These are phyloP conservation scores for Labia minor DNA, from an alignment of 2,888 invertebrate species.

Conservation along the genomic window DNA sequence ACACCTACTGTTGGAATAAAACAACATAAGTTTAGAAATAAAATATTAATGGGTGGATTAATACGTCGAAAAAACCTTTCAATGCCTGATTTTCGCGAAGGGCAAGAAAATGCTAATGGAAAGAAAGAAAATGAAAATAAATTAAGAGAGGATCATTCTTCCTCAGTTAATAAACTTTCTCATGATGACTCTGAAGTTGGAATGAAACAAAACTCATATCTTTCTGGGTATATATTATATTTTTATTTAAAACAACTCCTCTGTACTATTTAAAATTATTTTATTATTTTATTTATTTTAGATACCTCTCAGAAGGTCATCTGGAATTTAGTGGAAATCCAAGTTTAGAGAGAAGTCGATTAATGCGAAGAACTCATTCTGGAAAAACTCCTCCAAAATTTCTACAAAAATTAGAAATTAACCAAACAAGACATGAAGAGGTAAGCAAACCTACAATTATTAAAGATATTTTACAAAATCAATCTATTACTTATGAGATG, in stretches of 20 bases:
- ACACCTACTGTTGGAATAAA: constrained; percentile 53
- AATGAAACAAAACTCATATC: constrained; percentile 35
- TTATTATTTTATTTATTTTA: constrained; percentile 37
- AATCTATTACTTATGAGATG: too few species aligned
- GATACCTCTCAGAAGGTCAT: constrained; percentile 79
- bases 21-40: constrained; percentile 79
- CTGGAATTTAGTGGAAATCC: constrained; percentile 62
- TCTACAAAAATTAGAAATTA: too few species aligned
- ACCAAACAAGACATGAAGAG: too few species aligned
- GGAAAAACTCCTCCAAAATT: constrained; percentile 69
- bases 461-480: too few species aligned
- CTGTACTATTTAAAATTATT: too few species aligned
- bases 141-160: constrained; percentile 25
- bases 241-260: too few species aligned
- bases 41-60: constrained; percentile 78
- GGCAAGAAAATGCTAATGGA: constrained; percentile 37
- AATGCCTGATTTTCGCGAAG: constrained; percentile 83
- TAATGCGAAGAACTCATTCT: constrained; percentile 83
- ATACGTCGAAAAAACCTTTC: constrained; percentile 80
- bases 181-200: constrained; percentile 64
- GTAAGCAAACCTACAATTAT: too few species aligned
- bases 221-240: too few species aligned
- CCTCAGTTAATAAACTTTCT: constrained; percentile 18
- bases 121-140: constrained; percentile 39
- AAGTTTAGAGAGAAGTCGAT: constrained; percentile 71